Evolutionary conservation across 2,113 vertebrate species (phyloP).

Genomic region (Hyperoodon ampullatus): DNA sequence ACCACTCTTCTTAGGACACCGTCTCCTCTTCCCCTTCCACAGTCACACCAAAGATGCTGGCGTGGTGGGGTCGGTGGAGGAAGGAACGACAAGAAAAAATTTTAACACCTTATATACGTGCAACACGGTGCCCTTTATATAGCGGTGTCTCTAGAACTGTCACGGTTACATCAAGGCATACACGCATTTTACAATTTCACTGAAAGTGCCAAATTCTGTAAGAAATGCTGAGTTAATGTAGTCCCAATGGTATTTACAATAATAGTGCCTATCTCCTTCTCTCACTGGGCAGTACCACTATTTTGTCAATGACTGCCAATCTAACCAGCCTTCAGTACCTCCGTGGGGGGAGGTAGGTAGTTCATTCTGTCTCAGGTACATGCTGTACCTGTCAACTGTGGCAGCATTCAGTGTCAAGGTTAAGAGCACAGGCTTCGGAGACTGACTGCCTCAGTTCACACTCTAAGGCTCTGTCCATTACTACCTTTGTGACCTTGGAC

Average conservation of each 20-base stretch:
- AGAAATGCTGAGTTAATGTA: background rate
- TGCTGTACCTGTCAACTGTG: rapidly evolving
- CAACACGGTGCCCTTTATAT: background rate
- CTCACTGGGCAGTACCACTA: background rate
- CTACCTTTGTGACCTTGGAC: background rate
- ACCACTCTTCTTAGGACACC: background rate
- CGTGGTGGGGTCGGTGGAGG: rapidly evolving
- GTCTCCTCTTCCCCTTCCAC: background rate
- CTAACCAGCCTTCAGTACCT: background rate
- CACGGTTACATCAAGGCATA: background rate
- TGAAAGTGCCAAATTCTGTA: background rate
- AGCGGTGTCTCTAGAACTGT: background rate
- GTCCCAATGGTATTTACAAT: too few relatives aligned
- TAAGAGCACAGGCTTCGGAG: background rate
- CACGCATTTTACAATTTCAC: background rate
- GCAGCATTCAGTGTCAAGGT: background rate
- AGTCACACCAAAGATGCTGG: background rate
- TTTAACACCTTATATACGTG: background rate
- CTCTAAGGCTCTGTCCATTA: background rate
- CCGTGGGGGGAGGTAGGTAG: rapidly evolving
- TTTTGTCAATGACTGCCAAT: background rate
- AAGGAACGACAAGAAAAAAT: background rate
- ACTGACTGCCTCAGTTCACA: background rate
- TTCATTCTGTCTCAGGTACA: background rate
- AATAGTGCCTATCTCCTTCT: background rate